Percentiles rank a stretch among this genome's conserved stretches.
phyloP scores from a whole-genome alignment of 2,113 vertebrate species.

The Odontophorus gujanensis region DNA sequence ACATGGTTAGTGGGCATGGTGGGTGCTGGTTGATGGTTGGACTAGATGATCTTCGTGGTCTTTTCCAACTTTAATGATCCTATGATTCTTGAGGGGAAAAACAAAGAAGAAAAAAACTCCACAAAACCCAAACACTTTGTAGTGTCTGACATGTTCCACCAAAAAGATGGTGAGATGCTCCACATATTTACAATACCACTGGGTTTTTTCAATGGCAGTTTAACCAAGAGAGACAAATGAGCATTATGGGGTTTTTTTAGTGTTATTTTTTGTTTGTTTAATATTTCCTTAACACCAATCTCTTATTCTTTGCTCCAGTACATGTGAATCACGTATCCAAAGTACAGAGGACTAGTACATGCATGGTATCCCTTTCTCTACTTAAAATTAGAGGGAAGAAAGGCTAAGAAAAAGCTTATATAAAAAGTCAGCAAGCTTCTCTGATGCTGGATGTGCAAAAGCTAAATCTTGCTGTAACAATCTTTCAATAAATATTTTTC shows the following conservation, averaged over 20 bases:
- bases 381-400: background rate
- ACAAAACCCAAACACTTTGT: background rate
- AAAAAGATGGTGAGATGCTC: background rate
- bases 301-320: background rate
- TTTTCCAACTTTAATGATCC: too few species aligned
- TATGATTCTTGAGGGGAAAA: background rate
- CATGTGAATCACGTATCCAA: background rate
- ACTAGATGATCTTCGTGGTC: too few species aligned
- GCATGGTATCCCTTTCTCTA: background rate
- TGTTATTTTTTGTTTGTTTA: too few species aligned
- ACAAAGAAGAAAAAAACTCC: background rate
- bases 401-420: background rate
- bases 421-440: background rate
- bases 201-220: too few species aligned
- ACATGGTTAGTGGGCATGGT: too few species aligned
- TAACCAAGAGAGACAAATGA: too few species aligned
- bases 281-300: too few species aligned
- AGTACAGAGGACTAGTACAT: background rate
- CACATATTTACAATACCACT: background rate
- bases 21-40: too few species aligned
- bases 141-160: background rate
- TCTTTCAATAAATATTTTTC: conserved; percentile 63
- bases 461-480: conserved; percentile 44
- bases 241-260: too few species aligned
- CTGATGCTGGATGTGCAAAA: conserved; percentile 20